phyloP scores from a whole-genome alignment of 1,140 invertebrate genomes.

The Drosophila cardini region DNA sequence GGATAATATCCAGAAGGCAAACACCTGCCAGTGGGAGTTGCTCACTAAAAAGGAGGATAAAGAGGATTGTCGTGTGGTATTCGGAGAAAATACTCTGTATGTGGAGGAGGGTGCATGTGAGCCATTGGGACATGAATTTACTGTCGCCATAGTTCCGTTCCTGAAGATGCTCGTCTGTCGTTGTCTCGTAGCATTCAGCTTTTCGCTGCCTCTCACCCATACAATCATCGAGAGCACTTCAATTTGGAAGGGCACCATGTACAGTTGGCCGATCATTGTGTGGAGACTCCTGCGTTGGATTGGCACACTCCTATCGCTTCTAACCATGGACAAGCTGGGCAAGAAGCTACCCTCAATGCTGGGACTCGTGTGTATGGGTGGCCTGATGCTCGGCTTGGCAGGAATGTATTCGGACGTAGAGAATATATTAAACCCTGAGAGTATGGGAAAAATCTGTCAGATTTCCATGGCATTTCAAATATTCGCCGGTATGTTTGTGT shows the following conservation, averaged over 20 bases:
- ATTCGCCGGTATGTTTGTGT: conserved; percentile 67
- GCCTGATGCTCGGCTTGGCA: conserved; percentile 59
- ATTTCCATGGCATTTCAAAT: conserved; percentile 60
- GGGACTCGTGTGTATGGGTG: conserved; percentile 59
- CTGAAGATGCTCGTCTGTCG: conserved; percentile 62
- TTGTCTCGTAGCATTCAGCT: conserved; percentile 65
- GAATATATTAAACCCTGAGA: conserved; percentile 5
- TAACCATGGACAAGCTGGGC: conserved; percentile 56
- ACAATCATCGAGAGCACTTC: conserved; percentile 50
- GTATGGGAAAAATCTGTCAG: conserved; percentile 53
- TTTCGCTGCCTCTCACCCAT: conserved; percentile 58
- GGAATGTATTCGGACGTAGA: conserved; percentile 43
- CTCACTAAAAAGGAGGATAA: conserved; percentile 8
- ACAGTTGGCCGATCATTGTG: conserved; percentile 56
- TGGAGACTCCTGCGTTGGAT: conserved; percentile 54
- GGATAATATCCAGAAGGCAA: conserved; percentile 48
- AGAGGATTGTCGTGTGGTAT: neutral
- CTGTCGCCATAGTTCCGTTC: conserved; percentile 45
- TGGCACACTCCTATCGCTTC: conserved; percentile 38
- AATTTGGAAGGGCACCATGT: neutral
- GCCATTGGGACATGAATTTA: conserved; percentile 37
- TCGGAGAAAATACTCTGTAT: conserved; percentile 52
- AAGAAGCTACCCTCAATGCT: conserved; percentile 59
- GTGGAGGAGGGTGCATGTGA: conserved; percentile 51
- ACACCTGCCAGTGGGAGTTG: conserved; percentile 32